A percentile compares a stretch with the other conserved stretches of the same genome.
Evolutionary conservation across 2,113 vertebrate species (phyloP).

Genomic region (Nettapus auritus): DNA sequence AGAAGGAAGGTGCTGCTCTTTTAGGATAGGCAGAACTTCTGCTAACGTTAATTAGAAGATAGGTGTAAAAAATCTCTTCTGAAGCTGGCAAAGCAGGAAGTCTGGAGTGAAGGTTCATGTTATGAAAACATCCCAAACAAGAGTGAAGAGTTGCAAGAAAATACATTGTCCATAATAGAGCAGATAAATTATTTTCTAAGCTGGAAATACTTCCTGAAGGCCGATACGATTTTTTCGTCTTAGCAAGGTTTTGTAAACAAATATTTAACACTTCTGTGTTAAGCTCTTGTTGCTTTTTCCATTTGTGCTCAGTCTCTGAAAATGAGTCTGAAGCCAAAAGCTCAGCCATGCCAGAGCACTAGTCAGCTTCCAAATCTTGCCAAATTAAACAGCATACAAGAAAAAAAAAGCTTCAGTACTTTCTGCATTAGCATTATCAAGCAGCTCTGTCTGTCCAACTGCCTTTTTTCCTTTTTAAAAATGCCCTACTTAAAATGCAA

Average conservation of each 20-base stretch:
- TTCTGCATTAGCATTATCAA: accelerated
- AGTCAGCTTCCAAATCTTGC: accelerated
- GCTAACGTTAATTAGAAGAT: not conserved
- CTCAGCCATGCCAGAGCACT: accelerated
- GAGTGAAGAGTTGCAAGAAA: slow-evolving; percentile 34
- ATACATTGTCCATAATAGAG: slow-evolving; percentile 39
- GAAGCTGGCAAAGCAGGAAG: slow-evolving; percentile 79
- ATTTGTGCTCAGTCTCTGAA: not conserved
- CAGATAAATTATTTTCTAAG: slow-evolving; percentile 49
- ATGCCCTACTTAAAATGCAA: not conserved
- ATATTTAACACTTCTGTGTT: not conserved
- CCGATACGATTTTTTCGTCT: not conserved
- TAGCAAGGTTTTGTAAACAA: not conserved
- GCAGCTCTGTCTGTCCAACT: not conserved
- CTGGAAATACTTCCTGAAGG: slow-evolving; percentile 1
- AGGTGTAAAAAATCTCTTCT: slow-evolving; percentile 58
- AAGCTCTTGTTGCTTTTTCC: not conserved
- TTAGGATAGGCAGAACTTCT: slow-evolving; percentile 41
- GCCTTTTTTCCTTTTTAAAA: not conserved
- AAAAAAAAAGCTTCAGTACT: not conserved
- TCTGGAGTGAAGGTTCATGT: slow-evolving; percentile 66
- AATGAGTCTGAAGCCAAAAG: not conserved
- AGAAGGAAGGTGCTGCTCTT: slow-evolving; percentile 12
- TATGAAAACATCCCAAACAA: not conserved
- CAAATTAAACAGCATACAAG: accelerated